Percentiles rank a stretch among this genome's conserved stretches.
Evolutionary conservation across 2,888 invertebrate species (phyloP).

Genomic region (Drosophila stalkeri): DNA sequence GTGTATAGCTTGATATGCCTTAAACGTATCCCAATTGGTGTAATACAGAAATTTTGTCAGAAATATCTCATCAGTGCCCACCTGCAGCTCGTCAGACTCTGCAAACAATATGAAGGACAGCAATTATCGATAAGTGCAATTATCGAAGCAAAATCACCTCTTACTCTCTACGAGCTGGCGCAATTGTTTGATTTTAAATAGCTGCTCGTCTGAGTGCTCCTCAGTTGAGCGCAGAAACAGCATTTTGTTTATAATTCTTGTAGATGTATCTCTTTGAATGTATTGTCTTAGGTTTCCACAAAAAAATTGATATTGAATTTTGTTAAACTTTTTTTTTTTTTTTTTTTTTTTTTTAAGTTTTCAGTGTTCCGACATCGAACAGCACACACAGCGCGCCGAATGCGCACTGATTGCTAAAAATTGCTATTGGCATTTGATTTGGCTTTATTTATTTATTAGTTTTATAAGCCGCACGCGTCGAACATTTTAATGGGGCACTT

Average conservation of each 20-base stretch:
- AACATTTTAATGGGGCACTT: slow-evolving; percentile 52
- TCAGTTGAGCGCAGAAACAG: slow-evolving; percentile 62
- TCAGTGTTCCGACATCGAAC: slow-evolving; percentile 44
- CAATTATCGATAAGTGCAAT: background rate
- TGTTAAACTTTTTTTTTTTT: background rate
- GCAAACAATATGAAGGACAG: background rate
- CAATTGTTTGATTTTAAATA: slow-evolving; percentile 70
- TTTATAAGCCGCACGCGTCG: slow-evolving; percentile 53
- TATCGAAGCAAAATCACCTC: background rate
- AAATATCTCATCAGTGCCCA: slow-evolving; percentile 79
- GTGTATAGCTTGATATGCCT: slow-evolving; percentile 73
- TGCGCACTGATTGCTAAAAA: slow-evolving; percentile 51
- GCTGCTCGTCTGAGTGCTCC: slow-evolving; percentile 64
- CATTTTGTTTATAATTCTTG: slow-evolving; percentile 43
- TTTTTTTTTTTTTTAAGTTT: slow-evolving; percentile 15
- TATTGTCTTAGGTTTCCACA: slow-evolving; percentile 3
- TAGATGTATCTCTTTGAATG: background rate
- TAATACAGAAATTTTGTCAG: slow-evolving; percentile 79
- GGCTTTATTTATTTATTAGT: slow-evolving; percentile 45
- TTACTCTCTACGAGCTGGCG: slow-evolving; percentile 74
- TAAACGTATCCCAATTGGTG: slow-evolving; percentile 75
- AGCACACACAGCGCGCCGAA: slow-evolving; percentile 46
- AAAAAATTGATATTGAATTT: slow-evolving; percentile 12
- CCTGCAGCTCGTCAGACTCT: slow-evolving; percentile 70
- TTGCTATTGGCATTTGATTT: slow-evolving; percentile 44